Evolutionary conservation across 2,797 vertebrate genomes (phyloP).

Genomic region (Phoxinus dragarum): DNA sequence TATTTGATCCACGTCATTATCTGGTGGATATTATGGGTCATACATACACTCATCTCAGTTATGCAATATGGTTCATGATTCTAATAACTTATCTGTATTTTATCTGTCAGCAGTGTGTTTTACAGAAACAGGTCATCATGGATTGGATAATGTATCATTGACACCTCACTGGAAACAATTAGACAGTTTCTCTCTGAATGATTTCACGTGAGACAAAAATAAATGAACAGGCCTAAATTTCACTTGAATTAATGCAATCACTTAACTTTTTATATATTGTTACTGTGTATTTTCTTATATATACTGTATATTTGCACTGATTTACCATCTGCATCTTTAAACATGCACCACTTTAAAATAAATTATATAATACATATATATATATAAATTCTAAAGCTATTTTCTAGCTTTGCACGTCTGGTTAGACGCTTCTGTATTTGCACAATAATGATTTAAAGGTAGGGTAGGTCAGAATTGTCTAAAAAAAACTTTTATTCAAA

Average conservation of each 20-base stretch:
- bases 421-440: neutral
- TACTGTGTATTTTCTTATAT: neutral
- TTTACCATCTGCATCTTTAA: neutral
- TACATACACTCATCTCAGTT: no score
- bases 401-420: no score
- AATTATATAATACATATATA: neutral
- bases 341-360: neutral
- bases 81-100: neutral
- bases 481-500: no score
- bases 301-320: neutral
- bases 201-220: neutral
- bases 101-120: neutral
- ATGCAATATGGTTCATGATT: neutral
- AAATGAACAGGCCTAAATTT: neutral
- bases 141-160: neutral
- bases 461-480: no score
- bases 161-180: neutral
- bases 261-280: neutral
- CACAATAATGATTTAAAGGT: neutral
- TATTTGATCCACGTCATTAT: neutral
- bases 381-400: no score
- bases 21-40: neutral
- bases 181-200: neutral
- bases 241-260: neutral
- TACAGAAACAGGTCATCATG: neutral